Evolutionary conservation across 2,888 invertebrate genomes (phyloP), one percentile per base, ranked within the genome.

Genomic region (Biston stratarius): DNA sequence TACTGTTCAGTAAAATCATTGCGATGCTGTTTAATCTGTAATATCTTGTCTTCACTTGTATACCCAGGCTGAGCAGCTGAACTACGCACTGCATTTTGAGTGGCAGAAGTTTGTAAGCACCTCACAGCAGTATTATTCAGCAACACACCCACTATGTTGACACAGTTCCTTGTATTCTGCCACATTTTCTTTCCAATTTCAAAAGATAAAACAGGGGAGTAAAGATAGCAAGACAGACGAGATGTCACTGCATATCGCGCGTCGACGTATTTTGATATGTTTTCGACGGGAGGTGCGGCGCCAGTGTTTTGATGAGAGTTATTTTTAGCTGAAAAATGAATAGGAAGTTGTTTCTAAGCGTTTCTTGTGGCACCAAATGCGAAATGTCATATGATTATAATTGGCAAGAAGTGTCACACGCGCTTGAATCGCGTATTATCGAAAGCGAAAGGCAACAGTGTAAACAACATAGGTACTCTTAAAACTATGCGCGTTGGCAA

Each of bases 271-370:
- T 91, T 90, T 73, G 83, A 79, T 74, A 78, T 83, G 79, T 81
- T 86, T 81, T 87, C 83, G 77, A 77, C 79, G 61, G 82, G 68
- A 72, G 79, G 73, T 64, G 76, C 76, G 74, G 79, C 77, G 86
- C 86, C 67, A 60, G 63, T 92, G 91, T 92, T 92, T 91, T 93
- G 89, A 86, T 89, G 84, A 71, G 87, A 76, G 77, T 83, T 93
- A 93, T 92, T 93, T 91, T 92, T 94, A 91, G 88, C 93, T 94
- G 87, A 53, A 90, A 88, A 82, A 85, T 78, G 89, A 85, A 90
- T 84, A 87, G 83, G 81, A 77, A 34, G 40, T 57, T 51, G 51
- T 70, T 81, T 78, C 78, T 72, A 76, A 69, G 78, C 78, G 78
- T 81, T 24, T 24, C 80, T 82, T 82, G 75, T 83, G 92, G 89